Evolutionary conservation across 2,113 vertebrate species (phyloP), one percentile per base, ranked within the genome.

Genomic region (rabbit (Oryctolagus cuniculus)): DNA sequence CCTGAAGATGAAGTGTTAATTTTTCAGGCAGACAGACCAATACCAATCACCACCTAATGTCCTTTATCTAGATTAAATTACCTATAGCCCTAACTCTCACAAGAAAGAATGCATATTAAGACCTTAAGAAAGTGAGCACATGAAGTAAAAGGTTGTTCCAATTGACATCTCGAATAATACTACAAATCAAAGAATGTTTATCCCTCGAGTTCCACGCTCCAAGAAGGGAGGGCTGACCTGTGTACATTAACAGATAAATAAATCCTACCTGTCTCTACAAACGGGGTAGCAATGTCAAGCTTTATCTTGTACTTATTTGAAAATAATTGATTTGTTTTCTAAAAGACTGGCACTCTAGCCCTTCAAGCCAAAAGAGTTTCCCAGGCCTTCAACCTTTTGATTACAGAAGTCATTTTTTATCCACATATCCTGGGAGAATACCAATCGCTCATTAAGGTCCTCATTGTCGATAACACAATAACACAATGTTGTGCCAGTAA

Each of bases 21-120:
- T 3, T 82, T 97, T 95, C 64, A 94, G 93, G 16, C 53, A 91
- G 38, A 95, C 36, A 75, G 77, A 75, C 34, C 75, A 74, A 73
- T 85, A 96, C 66, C 92, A 94, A 95, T 94, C 29, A 90, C 25
- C 74, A 95, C 97, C 84, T 27, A 96, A 84, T 69, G 11, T 84
- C 94, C 5, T 95, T 94, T 94, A 77, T 4, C 27, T 73, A 87
- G 83, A 82, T 70, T 61, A 90, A 80, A 85, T 49, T 69, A 93
- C 64, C 80, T 87, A 17, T 12, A 86, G n/a, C 6, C 0, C 5
- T 89, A 31, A 85, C 3, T 70, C 53, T 87, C 91, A 93, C 0
- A 89, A 78, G 10, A 70, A 91, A 53, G 67, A 87, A 69, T 93
- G 1, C 5, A 24, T 44, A 85, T 58, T 83, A 89, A 92, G 8